Evolutionary conservation across 1,140 invertebrate genomes (phyloP), one percentile per base, ranked within the genome.

Genomic region (Ditylenchus dipsaci): DNA sequence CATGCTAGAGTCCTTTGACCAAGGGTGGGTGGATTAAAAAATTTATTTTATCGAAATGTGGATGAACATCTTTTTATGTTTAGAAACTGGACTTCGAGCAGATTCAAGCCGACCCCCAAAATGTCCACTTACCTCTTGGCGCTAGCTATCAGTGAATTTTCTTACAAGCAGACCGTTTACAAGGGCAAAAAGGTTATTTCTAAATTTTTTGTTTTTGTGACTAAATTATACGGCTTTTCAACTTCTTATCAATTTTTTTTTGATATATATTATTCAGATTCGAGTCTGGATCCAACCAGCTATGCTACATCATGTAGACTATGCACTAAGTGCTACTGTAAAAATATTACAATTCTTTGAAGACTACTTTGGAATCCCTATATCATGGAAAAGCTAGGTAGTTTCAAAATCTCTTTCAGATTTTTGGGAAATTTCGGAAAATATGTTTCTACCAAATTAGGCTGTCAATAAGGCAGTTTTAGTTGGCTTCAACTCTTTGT

Each of bases 261-360:
- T 15, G 42, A 58, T 7, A 9, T 68, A 8, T 60, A 43, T 58
- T 53, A 8, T 53, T 7, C 0, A 76, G 75, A 75, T 91, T 11
- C 88, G 88, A 0, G 89, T 93, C 53, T 91, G 90, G 78, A 90
- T 90, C 1, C 89, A 90, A 1, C 86, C 88, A 42, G 88, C 90
- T 71, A 88, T 90, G 77, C 85, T 91, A 23, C 85, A 88, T n/a
- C 89, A 91, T 78, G 89, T 90, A 0, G 84, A 86, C n/a, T 92
- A 91, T 79, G 90, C 91, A 1, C 84, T 93, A 1, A 84, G 88
- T 21, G 88, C 89, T 9, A 89, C 91, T 8, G 87, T 88, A 3
- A 87, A 88, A 76, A 87, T 90, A n/a, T 87, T 93, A 84, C 88
- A 91, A 74, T 91, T 88, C 83, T 91, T 90, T 78, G 90, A 92